These are phyloP conservation scores for Felis chaus DNA, from an alignment of 2,113 vertebrate species.

Conservation along the genomic window DNA sequence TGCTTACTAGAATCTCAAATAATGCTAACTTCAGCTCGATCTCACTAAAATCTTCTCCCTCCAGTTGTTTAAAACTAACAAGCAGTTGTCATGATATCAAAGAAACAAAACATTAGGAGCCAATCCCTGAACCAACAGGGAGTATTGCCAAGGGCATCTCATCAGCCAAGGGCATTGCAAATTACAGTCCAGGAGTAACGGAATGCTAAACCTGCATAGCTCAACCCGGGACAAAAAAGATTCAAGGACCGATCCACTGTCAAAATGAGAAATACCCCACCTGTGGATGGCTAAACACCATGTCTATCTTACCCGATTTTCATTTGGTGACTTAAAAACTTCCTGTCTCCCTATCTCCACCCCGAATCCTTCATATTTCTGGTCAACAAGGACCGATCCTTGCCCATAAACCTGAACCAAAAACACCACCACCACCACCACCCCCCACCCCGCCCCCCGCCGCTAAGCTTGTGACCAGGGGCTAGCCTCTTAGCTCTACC, in stretches of 20 bases:
- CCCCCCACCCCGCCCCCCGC: neutral
- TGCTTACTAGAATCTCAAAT: constrained; percentile 8
- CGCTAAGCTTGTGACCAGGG: constrained; percentile 41
- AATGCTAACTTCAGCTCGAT: neutral
- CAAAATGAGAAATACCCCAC: constrained; percentile 69
- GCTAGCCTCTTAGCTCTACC: neutral
- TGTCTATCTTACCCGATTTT: constrained; percentile 71
- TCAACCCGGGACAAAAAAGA: neutral
- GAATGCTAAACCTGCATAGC: neutral
- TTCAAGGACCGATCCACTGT: constrained; percentile 29
- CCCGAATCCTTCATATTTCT: constrained; percentile 73
- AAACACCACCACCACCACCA: constrained; percentile 63
- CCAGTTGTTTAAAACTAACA: neutral
- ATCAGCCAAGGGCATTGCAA: neutral
- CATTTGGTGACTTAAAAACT: constrained; percentile 73
- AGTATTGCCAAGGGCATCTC: neutral
- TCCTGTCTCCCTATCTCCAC: neutral
- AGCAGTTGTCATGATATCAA: neutral
- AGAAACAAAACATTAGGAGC: neutral
- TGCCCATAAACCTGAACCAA: constrained; percentile 74
- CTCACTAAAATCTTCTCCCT: neutral
- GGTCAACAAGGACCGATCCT: constrained; percentile 77
- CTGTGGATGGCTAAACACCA: constrained; percentile 74
- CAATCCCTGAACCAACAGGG: neutral
- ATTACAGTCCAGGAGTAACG: neutral